Conservation (phyloP, 2,888 invertebrate species). For the Stenchaetothrips biformis region DNA sequence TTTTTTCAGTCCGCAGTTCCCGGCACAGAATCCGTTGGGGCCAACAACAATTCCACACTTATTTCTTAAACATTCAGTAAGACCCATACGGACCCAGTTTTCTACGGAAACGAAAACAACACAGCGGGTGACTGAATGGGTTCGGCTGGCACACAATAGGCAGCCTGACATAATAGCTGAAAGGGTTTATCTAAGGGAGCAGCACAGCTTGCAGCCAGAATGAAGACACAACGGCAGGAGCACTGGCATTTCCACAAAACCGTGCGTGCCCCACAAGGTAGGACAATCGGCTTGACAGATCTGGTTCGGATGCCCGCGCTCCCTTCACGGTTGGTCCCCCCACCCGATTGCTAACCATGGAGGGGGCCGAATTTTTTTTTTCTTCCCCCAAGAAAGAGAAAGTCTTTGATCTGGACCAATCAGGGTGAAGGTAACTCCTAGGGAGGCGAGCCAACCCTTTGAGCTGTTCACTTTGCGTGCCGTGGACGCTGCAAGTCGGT, state of each 20-base stretch:
- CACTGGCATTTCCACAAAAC: conserved; percentile 3
- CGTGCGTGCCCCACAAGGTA: neutral
- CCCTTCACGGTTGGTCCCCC: neutral
- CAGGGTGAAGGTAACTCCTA: too few relatives aligned
- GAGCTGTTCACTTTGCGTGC: too few relatives aligned
- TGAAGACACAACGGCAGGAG: neutral
- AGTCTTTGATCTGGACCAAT: neutral
- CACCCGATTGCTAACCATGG: neutral
- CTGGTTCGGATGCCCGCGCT: neutral
- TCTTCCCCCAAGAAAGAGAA: neutral
- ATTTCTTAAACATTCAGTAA: too few relatives aligned
- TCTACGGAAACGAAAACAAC: neutral
- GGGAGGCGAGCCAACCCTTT: too few relatives aligned
- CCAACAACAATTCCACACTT: neutral
- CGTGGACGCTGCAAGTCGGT: too few relatives aligned
- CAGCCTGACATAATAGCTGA: conserved; percentile 1
- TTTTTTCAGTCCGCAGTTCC: neutral
- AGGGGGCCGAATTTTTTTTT: neutral
- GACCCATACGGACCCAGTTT: neutral
- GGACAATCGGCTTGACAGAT: conserved; percentile 7
- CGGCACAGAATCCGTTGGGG: neutral
- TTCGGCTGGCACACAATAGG: neutral
- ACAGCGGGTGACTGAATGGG: neutral
- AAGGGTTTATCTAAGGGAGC: neutral
- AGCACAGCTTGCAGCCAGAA: neutral